Conservation (phyloP, 2,797 vertebrate genomes). For the Pipistrellus pipistrellus region DNA sequence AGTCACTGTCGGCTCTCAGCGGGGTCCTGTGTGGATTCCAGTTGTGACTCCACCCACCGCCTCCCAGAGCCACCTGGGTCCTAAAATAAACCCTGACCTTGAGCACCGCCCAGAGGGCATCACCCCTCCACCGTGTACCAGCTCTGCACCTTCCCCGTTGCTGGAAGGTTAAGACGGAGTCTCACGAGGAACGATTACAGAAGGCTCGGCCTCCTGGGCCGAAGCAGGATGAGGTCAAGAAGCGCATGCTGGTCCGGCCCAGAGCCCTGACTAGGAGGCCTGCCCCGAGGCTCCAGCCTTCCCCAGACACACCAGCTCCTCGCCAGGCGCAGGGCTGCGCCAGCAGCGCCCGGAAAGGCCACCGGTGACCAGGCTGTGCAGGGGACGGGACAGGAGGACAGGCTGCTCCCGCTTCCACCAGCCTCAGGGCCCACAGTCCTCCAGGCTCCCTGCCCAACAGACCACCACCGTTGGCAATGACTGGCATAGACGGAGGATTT, state of each 20-base stretch:
- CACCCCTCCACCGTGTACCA: neutral
- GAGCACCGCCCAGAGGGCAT: neutral
- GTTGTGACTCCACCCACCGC: neutral
- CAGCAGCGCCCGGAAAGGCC: neutral
- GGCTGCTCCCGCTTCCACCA: neutral
- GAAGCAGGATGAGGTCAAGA: neutral
- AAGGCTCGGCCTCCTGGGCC: neutral
- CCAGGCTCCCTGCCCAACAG: neutral
- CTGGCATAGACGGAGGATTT: neutral
- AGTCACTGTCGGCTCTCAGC: neutral
- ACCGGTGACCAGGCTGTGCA: neutral
- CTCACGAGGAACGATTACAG: constrained; percentile 59
- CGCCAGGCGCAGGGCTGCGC: neutral
- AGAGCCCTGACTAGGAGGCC: neutral
- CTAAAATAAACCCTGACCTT: neutral
- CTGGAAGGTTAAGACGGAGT: neutral
- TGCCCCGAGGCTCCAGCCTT: neutral
- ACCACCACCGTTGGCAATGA: neutral
- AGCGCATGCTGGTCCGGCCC: neutral
- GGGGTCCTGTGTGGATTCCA: neutral
- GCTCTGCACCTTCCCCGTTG: neutral
- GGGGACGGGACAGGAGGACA: neutral
- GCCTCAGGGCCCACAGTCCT: neutral
- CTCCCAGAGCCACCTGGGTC: neutral
- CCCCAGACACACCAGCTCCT: neutral